Base-by-base conservation (phyloP, 2,113 vertebrate genomes). In the Probosciger aterrimus region DNA sequence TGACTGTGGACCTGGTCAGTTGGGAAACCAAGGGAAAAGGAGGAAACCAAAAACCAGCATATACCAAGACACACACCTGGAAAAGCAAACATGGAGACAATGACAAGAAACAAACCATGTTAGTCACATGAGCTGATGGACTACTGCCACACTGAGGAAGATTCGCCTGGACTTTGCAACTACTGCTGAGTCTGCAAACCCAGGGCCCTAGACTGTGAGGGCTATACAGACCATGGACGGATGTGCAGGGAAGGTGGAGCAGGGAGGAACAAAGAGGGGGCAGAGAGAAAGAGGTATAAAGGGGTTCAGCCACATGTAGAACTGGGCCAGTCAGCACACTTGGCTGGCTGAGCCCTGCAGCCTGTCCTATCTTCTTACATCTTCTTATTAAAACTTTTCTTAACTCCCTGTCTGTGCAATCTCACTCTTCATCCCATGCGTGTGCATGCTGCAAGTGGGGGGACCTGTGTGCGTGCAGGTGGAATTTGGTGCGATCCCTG, bases 241-340 rank as follows among this genome's bases (percentile, higher is more conserved):
- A n/a, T 2, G 1, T 7, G 6, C 14, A 62, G 18, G 6, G 20
- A 3, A 84, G 22, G 11, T 3, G 10, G 20, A 57, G 6, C 24
- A 65, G 14, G 4, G 9, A 70, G 5, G 28, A 71, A 28, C 6
- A 65, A 30, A 59, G 9, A 16, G 13, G 20, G 41, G 3, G 3
- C 4, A 59, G 46, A 63, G 8, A n/a, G 35, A 71, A 57, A 84
- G 8, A 6, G 19, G 9, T 33, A 47, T 15, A 63, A 33, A 57
- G 30, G 10, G 2, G 4, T 68, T 28, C 35, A 28, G 9, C 2
- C 7, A 0, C 6, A 1, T 18, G 15, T 19, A 62, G 55, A 75
- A 59, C 2, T 27, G 13, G 9, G 30, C 18, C 4, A 0, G 46
- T 31, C 9, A 35, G 7, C 39, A 62, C 10, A 25, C 11, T 41